Conservation (phyloP, 2,888 invertebrate genomes). For the Idaea biselata region DNA sequence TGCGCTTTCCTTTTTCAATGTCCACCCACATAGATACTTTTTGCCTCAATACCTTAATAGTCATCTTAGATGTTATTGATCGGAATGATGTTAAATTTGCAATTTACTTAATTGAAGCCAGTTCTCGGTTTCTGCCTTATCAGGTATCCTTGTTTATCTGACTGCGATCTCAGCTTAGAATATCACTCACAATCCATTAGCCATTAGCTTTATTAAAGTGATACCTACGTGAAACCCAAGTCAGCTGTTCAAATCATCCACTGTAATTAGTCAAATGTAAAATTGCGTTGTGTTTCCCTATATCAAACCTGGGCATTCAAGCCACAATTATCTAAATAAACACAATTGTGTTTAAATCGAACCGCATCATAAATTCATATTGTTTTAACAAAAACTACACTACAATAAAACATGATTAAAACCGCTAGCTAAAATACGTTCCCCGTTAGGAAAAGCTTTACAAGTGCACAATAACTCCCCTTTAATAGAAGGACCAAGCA, state of each 20-base stretch:
- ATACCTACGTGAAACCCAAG: not conserved
- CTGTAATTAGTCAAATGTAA: not conserved
- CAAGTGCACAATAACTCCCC: constrained; percentile 47
- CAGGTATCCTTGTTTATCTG: not conserved
- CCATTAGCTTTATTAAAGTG: not conserved
- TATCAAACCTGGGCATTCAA: not conserved
- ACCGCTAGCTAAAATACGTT: not conserved
- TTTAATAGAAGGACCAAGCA: constrained; percentile 39
- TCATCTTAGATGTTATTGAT: constrained; percentile 24
- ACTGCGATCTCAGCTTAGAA: too few relatives aligned
- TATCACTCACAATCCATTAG: not conserved
- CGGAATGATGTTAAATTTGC: constrained; percentile 4
- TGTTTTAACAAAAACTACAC: not conserved
- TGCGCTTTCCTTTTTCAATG: constrained; percentile 52
- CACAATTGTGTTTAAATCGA: not conserved
- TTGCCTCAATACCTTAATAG: constrained; percentile 25
- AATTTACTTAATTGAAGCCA: not conserved
- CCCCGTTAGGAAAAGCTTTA: constrained; percentile 18
- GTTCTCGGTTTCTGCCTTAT: constrained; percentile 8
- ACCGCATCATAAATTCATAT: not conserved
- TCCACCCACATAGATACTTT: constrained; percentile 54
- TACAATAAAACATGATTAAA: constrained; percentile 18
- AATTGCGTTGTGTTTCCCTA: not conserved
- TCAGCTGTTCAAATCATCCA: not conserved
- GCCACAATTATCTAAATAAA: not conserved